phyloP scores from a whole-genome alignment of 2,797 vertebrate species.

The Lacerta bilineata region DNA sequence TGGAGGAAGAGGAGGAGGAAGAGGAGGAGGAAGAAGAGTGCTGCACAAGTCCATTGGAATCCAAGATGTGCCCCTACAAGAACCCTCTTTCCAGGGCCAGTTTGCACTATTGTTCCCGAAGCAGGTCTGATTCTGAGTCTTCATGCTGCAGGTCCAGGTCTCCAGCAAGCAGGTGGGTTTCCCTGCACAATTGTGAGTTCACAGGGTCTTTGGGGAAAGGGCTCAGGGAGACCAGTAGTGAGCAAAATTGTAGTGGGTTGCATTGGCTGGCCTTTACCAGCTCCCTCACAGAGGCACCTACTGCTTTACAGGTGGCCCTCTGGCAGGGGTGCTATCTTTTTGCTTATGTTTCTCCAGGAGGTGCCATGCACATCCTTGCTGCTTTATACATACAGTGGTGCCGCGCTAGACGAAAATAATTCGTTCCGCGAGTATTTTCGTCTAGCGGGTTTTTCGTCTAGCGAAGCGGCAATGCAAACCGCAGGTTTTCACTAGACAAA shows the following conservation, averaged over 20 bases:
- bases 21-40: slow-evolving; percentile 73
- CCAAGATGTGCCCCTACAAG: slow-evolving; percentile 79
- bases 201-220: not conserved
- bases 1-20: slow-evolving; percentile 67
- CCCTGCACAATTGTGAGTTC: slow-evolving; percentile 82
- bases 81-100: slow-evolving; percentile 76
- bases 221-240: not conserved
- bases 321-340: not conserved
- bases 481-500: too few relatives aligned
- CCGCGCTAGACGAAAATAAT: too few relatives aligned
- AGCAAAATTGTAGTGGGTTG: not conserved
- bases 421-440: too few relatives aligned
- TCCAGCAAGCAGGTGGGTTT: slow-evolving; percentile 85
- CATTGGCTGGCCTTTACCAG: not conserved
- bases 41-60: slow-evolving; percentile 65
- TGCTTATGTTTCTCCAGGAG: not conserved
- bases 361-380: not conserved
- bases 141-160: slow-evolving; percentile 86
- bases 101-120: slow-evolving; percentile 87
- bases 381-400: not conserved
- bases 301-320: not conserved
- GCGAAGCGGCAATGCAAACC: too few relatives aligned
- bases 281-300: not conserved
- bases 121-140: slow-evolving; percentile 81
- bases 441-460: too few relatives aligned